Evolutionary conservation across 1,140 invertebrate species (phyloP).

Genomic region (Drosophila ficusphila): DNA sequence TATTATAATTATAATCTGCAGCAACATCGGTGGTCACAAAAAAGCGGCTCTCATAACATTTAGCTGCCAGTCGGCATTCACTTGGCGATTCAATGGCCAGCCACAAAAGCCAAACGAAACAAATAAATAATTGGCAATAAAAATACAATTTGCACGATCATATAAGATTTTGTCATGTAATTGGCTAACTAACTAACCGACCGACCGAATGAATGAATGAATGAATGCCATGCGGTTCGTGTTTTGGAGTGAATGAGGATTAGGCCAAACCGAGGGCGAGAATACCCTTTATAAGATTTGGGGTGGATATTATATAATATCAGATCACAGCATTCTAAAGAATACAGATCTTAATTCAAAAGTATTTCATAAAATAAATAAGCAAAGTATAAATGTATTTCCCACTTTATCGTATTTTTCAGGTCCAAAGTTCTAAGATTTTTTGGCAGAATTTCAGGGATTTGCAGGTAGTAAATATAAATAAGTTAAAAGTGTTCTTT

Average conservation of each 20-base stretch:
- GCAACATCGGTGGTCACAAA: conserved; percentile 4
- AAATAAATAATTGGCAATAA: conserved; percentile 82
- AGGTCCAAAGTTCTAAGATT: too few species aligned
- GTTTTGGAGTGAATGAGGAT: neutral
- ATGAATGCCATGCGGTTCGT: conserved; percentile 9
- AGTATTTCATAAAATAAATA: too few species aligned
- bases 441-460: too few species aligned
- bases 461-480: neutral
- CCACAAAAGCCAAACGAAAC: conserved; percentile 68
- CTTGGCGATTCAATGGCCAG: conserved; percentile 30
- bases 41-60: conserved; percentile 37
- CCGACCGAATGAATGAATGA: conserved; percentile 24
- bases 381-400: too few species aligned
- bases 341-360: too few species aligned
- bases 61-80: conserved; percentile 26
- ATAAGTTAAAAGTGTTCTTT: too few species aligned
- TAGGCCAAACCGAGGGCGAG: neutral
- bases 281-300: neutral
- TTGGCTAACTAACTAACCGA: conserved; percentile 38
- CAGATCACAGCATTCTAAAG: too few species aligned
- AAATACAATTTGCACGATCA: conserved; percentile 82
- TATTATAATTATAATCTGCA: conserved; percentile 18
- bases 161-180: conserved; percentile 61
- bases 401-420: too few species aligned
- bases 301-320: too few species aligned